Percentiles rank a stretch among this genome's conserved stretches.
These are phyloP conservation scores for Crotalus helleri DNA, from an alignment of 2,113 vertebrate genomes.

Conservation along the genomic window DNA sequence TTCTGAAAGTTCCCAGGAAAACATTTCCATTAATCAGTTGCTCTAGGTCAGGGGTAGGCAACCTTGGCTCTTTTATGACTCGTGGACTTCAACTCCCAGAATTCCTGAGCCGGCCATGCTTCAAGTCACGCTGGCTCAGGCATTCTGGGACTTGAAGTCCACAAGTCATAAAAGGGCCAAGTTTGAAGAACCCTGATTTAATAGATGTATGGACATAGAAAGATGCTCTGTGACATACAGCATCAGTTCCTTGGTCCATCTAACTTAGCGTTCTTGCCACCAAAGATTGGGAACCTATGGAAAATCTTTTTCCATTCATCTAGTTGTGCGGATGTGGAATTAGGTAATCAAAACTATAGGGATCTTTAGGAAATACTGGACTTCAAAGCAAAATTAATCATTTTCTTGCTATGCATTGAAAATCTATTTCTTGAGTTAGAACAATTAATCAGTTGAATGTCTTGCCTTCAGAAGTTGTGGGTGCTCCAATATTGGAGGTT, in stretches of 20 bases:
- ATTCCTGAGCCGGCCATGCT: no score
- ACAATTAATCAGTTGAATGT: no score
- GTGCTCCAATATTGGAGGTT: no score
- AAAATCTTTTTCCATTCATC: background rate
- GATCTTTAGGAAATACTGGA: background rate
- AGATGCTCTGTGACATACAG: background rate
- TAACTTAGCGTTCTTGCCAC: background rate
- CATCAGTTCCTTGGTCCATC: background rate
- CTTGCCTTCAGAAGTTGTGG: no score
- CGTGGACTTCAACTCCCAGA: no score
- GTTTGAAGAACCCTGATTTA: background rate
- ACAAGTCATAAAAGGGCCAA: no score
- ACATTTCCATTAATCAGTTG: background rate
- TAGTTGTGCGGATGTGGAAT: background rate
- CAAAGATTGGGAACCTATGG: background rate
- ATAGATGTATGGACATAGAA: background rate
- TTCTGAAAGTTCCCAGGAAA: background rate
- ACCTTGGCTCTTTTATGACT: no score
- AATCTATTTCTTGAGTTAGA: background rate
- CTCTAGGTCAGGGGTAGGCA: background rate
- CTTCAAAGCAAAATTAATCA: background rate
- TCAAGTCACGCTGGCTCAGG: no score
- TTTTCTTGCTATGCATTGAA: background rate
- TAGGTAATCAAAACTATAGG: background rate
- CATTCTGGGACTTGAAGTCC: no score